phyloP scores from a whole-genome alignment of 1,140 invertebrate genomes.

The Sinonovacula constricta region DNA sequence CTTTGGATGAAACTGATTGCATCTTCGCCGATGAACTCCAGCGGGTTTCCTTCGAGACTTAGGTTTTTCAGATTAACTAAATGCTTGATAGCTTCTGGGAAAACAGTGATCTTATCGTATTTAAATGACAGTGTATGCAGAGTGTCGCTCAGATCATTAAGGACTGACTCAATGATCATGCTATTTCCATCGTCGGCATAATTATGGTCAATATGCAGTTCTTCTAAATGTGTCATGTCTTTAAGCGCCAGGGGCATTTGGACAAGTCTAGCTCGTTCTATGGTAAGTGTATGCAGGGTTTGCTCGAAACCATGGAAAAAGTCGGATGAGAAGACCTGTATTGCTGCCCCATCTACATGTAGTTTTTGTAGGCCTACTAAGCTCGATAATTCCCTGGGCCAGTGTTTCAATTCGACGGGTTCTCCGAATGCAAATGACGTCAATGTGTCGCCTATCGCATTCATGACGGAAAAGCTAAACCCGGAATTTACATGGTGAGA shows the following conservation, averaged over 20 bases:
- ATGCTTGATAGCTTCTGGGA: slow-evolving; percentile 13
- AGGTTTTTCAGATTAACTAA: slow-evolving; percentile 1
- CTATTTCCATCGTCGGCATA: background rate
- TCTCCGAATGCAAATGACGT: slow-evolving; percentile 27
- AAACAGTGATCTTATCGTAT: slow-evolving; percentile 11
- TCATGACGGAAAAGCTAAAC: background rate
- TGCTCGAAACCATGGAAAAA: slow-evolving; percentile 11
- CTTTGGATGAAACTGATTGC: background rate
- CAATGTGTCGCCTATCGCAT: slow-evolving; percentile 1
- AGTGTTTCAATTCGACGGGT: background rate
- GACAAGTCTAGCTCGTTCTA: background rate
- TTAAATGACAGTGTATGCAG: slow-evolving; percentile 8
- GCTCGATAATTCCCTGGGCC: slow-evolving; percentile 8
- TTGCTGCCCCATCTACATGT: background rate
- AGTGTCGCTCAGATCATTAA: background rate
- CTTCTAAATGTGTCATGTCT: slow-evolving; percentile 10
- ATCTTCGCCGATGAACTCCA: slow-evolving; percentile 22
- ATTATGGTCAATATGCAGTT: slow-evolving; percentile 31
- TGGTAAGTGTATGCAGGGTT: slow-evolving; percentile 14
- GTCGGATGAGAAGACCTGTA: background rate
- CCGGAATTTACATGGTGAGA: background rate
- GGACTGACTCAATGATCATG: background rate
- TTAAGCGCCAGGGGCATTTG: slow-evolving; percentile 7
- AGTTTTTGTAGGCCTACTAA: background rate
- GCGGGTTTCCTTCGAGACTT: slow-evolving; percentile 19